Evolutionary conservation across 2,888 invertebrate genomes (phyloP).

Genomic region (Tineola bisselliella): DNA sequence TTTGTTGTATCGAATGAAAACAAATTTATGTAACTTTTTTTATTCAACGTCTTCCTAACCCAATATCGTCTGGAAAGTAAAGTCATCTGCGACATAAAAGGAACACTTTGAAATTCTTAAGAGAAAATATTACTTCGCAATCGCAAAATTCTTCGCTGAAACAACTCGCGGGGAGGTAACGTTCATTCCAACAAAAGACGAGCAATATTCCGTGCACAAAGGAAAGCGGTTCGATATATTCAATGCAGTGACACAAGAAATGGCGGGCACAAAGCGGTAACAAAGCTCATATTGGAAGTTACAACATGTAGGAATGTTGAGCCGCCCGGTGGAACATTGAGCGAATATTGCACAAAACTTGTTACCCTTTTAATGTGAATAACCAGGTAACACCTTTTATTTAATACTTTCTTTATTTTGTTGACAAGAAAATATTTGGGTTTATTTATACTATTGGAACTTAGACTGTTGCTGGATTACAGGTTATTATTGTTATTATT

Average conservation of each 20-base stretch:
- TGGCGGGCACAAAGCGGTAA: conserved; percentile 59
- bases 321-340: conserved; percentile 20
- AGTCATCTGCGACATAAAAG: conserved; percentile 63
- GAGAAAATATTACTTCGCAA: conserved; percentile 67
- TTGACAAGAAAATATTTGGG: too few species aligned
- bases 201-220: conserved; percentile 67
- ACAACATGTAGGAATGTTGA: conserved; percentile 26
- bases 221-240: conserved; percentile 64
- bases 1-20: not conserved
- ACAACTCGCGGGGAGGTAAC: conserved; percentile 64
- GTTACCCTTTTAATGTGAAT: conserved; percentile 19
- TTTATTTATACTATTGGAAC: too few species aligned
- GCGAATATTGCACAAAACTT: not conserved
- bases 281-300: conserved; percentile 64
- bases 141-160: conserved; percentile 63
- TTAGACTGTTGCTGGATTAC: too few species aligned
- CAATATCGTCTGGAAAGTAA: conserved; percentile 31
- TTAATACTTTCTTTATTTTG: conserved; percentile 17
- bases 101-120: conserved; percentile 65
- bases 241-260: conserved; percentile 68
- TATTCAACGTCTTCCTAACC: conserved; percentile 7
- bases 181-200: conserved; percentile 66
- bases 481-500: too few species aligned
- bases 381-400: not conserved
- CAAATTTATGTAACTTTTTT: not conserved